phyloP scores from a whole-genome alignment of 1,140 invertebrate species.

The Pseudomyrmex flavicornis region DNA sequence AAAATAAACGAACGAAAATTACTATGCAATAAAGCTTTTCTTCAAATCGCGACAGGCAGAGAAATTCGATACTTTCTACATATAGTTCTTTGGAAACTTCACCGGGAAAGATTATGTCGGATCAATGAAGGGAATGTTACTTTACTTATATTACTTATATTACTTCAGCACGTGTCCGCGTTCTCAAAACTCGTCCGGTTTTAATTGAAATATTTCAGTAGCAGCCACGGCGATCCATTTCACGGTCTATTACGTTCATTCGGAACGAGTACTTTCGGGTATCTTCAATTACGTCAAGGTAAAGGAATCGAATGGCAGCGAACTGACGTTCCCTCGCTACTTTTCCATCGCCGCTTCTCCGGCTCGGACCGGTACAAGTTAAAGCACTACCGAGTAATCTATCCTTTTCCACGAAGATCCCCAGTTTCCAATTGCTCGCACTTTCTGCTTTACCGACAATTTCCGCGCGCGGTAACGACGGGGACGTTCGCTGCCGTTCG shows the following conservation, averaged over 20 bases:
- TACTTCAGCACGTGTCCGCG: slow-evolving; percentile 9
- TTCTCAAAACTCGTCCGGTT: slow-evolving; percentile 41
- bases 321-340: slow-evolving; percentile 47
- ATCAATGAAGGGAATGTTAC: slow-evolving; percentile 23
- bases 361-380: slow-evolving; percentile 61
- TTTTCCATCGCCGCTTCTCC: slow-evolving; percentile 25
- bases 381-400: slow-evolving; percentile 70
- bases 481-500: slow-evolving; percentile 24
- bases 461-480: slow-evolving; percentile 67
- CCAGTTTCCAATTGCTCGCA: slow-evolving; percentile 68
- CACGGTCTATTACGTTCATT: slow-evolving; percentile 58
- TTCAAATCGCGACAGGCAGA: neutral
- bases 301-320: slow-evolving; percentile 56
- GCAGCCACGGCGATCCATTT: slow-evolving; percentile 38
- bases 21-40: slow-evolving; percentile 12
- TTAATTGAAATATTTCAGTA: slow-evolving; percentile 61
- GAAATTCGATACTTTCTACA: neutral
- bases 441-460: slow-evolving; percentile 76
- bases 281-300: slow-evolving; percentile 60
- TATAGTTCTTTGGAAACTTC: slow-evolving; percentile 27
- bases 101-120: neutral
- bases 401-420: slow-evolving; percentile 60
- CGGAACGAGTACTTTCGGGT: slow-evolving; percentile 54
- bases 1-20: neutral
- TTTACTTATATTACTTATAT: no score